Evolutionary conservation across 2,113 vertebrate genomes (phyloP).

Genomic region (Aythya baeri): DNA sequence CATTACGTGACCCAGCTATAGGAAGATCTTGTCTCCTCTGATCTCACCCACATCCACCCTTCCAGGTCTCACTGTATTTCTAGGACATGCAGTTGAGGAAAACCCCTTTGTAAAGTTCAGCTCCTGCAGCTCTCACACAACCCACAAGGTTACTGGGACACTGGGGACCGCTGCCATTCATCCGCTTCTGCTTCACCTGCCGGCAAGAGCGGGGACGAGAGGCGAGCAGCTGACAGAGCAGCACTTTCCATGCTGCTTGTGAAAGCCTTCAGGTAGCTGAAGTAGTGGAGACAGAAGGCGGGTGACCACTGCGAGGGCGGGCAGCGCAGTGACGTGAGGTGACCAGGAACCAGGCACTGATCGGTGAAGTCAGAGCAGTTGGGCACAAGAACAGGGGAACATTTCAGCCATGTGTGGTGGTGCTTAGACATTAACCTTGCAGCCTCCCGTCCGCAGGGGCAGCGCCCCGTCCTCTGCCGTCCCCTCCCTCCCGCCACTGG

Average conservation of each 20-base stretch:
- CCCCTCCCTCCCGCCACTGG: too few relatives aligned
- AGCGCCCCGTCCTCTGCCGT: too few relatives aligned
- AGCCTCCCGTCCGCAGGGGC: too few relatives aligned
- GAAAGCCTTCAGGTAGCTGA: not conserved
- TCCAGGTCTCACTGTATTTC: not conserved
- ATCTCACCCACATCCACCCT: not conserved
- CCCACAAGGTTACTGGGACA: not conserved
- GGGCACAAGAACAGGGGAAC: too few relatives aligned
- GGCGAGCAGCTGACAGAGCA: not conserved
- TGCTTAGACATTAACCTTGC: too few relatives aligned
- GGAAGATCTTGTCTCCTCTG: not conserved
- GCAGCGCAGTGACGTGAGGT: too few relatives aligned
- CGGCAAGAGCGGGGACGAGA: not conserved
- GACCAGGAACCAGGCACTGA: too few relatives aligned
- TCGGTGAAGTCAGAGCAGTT: too few relatives aligned
- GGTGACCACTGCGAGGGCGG: not conserved
- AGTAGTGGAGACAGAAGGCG: not conserved
- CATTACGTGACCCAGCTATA: not conserved
- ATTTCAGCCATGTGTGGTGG: too few relatives aligned
- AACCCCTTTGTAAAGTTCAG: not conserved
- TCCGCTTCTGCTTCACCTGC: not conserved
- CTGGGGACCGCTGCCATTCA: not conserved
- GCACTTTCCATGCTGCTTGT: not conserved
- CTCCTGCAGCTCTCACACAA: not conserved
- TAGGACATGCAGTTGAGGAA: not conserved